phyloP scores from a whole-genome alignment of 2,888 invertebrate species.

The Eurytoma adleriae region DNA sequence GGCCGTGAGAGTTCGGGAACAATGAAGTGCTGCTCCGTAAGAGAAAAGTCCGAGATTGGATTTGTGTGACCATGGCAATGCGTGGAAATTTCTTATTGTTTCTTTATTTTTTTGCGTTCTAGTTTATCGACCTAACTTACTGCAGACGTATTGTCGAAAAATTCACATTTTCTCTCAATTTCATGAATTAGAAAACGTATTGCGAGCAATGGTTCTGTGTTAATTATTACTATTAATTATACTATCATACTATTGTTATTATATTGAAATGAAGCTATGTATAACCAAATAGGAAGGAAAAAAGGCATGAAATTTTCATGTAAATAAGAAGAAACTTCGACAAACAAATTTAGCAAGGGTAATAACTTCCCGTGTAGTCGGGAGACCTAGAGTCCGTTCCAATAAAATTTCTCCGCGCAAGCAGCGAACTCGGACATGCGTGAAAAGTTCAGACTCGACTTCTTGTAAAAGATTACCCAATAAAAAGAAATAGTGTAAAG shows the following conservation, averaged over 20 bases:
- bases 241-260: no score
- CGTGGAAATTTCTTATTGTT: background rate
- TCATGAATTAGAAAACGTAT: no score
- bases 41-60: background rate
- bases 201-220: no score
- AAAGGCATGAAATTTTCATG: background rate
- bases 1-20: background rate
- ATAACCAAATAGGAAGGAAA: background rate
- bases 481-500: background rate
- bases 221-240: no score
- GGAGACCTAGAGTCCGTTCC: background rate
- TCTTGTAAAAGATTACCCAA: background rate
- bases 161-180: no score
- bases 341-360: background rate
- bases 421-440: constrained; percentile 8
- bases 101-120: background rate
- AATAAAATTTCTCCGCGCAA: constrained; percentile 10
- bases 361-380: background rate
- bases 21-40: background rate
- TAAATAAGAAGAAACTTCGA: background rate
- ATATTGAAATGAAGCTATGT: no score
- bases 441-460: background rate
- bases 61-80: background rate
- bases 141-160: no score
- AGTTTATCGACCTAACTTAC: no score